Evolutionary conservation across 2,797 vertebrate genomes (phyloP), one percentile per base, ranked within the genome.

Genomic region (Dendrocincla fuliginosa): DNA sequence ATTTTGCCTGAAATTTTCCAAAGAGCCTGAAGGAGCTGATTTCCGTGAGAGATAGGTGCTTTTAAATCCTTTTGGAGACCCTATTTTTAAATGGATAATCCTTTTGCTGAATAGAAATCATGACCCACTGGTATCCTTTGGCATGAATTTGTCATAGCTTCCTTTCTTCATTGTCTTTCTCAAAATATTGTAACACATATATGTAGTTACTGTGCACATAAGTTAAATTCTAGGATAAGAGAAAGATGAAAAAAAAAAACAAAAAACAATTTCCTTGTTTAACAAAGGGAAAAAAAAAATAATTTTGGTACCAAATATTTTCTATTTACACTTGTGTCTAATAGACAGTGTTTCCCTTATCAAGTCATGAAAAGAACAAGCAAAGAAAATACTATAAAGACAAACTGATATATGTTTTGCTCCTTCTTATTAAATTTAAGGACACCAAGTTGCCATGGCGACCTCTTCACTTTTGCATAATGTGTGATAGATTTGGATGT

Each of bases 381-480:
- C 7, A 59, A 49, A 49, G 10, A 27, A 63, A 90, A 69, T 17
- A 27, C 5, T 41, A 4, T 60, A 33, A 52, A 73, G 9, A 10
- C 3, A 87, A 80, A 89, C 37, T 8, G 0, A 19, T 61, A 6
- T 11, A 32, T 44, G 47, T 60, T 96, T 96, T 93, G 1, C 22
- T 77, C 28, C 27, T 44, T 90, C 69, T 67, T 69, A 53, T 69
- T 84, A 90, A 77, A 46, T 84, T 92, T 81, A 85, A 63, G 20
- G 22, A 76, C 77, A 91, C 30, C 50, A 87, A 93, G 90, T 96
- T 95, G 67, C 78, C 76, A 95, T 94, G 91, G 64, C 0, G 32
- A 95, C 53, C 32, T 76, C 71, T 94, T 89, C 13, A 9, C 67
- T 96, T 93, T 80, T 89, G 39, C 78, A 93, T 67, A 52, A 88